Evolutionary conservation across 2,888 invertebrate species (phyloP).

Genomic region (Eupsilia transversa): DNA sequence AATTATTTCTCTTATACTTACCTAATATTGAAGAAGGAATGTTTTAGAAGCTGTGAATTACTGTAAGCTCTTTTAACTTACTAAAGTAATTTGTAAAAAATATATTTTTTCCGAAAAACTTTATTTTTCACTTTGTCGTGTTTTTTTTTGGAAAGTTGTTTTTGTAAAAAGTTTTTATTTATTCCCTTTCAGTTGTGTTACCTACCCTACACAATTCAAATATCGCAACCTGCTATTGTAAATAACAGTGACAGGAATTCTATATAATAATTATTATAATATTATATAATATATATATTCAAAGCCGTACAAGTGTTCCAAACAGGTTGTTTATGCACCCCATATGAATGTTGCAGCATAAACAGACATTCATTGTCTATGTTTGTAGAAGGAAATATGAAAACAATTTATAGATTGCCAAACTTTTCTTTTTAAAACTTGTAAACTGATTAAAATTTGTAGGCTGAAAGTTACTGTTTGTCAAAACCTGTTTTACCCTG

Average conservation of each 20-base stretch:
- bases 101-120: no score
- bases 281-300: no score
- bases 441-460: background rate
- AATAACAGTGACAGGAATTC: no score
- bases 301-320: slow-evolving; percentile 18
- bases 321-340: slow-evolving; percentile 35
- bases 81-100: background rate
- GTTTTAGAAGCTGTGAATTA: background rate
- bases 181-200: no score
- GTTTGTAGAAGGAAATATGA: slow-evolving; percentile 19
- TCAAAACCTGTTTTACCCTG: background rate
- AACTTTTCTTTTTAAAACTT: background rate
- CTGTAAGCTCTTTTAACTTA: background rate
- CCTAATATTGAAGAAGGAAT: background rate
- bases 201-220: no score
- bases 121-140: no score
- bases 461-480: background rate
- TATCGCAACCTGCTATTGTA: no score
- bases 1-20: background rate
- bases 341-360: slow-evolving; percentile 21
- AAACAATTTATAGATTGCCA: slow-evolving; percentile 11
- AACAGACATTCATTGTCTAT: slow-evolving; percentile 18
- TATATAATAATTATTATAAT: no score
- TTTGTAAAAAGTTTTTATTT: no score
- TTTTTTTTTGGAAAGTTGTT: no score